phyloP scores from a whole-genome alignment of 2,888 invertebrate genomes.

The Apodemia duryi region DNA sequence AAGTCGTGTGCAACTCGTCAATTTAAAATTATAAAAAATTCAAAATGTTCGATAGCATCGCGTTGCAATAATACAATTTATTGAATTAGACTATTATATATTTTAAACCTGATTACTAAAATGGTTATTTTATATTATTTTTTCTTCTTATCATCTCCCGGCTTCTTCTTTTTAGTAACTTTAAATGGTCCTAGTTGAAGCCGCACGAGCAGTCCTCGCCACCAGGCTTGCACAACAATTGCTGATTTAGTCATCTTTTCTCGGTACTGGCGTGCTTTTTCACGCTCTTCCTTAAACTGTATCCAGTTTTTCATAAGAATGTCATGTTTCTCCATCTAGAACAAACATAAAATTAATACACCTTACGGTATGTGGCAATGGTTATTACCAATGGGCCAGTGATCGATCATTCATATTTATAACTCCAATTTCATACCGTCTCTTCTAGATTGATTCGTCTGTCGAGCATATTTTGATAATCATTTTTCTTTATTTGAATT shows the following conservation, averaged over 20 bases:
- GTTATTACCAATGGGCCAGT: neutral
- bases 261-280: conserved; percentile 45
- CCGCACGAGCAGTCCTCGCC: conserved; percentile 64
- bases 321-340: conserved; percentile 46
- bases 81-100: neutral
- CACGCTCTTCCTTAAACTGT: conserved; percentile 54
- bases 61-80: neutral
- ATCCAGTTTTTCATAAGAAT: conserved; percentile 49
- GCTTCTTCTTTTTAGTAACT: conserved; percentile 38
- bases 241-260: conserved; percentile 57
- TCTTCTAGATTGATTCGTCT: conserved; percentile 43
- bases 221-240: conserved; percentile 62
- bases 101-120: neutral
- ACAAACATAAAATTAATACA: conserved; percentile 1
- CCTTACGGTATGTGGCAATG: neutral
- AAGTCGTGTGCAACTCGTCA: too few species aligned
- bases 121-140: conserved; percentile 24
- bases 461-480: conserved; percentile 44
- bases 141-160: conserved; percentile 30
- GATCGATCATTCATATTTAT: neutral
- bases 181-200: conserved; percentile 58
- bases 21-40: too few species aligned
- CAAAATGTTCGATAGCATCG: too few species aligned
- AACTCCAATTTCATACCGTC: conserved; percentile 38
- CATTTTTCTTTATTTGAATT: conserved; percentile 56